Evolutionary conservation across 2,797 vertebrate species (phyloP).

Genomic region (Pogonophryne albipinna): DNA sequence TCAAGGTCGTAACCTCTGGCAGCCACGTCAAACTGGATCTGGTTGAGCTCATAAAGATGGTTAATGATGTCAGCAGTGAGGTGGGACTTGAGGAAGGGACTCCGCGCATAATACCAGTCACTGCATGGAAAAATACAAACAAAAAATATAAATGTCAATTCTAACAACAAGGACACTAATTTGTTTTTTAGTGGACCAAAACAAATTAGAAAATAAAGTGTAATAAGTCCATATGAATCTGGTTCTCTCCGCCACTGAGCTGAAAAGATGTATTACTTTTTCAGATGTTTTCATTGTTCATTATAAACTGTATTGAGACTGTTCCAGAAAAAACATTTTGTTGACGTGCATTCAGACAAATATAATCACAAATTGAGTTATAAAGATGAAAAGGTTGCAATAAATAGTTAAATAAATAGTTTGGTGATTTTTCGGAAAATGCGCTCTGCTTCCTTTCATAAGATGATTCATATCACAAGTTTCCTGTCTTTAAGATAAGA

Average conservation of each 20-base stretch:
- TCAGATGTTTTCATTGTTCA: background rate
- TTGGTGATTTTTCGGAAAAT: background rate
- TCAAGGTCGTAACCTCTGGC: slow-evolving; percentile 96
- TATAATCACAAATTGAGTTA: background rate
- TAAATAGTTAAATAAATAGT: background rate
- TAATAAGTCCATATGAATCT: background rate
- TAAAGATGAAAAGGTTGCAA: background rate
- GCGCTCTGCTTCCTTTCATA: background rate
- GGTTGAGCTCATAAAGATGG: slow-evolving; percentile 95
- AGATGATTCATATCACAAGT: background rate
- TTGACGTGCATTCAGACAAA: background rate
- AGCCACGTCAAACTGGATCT: slow-evolving; percentile 95
- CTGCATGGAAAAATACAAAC: slow-evolving; percentile 72
- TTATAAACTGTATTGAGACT: background rate
- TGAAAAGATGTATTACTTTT: background rate
- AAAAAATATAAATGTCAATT: slow-evolving; percentile 16
- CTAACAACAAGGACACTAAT: background rate
- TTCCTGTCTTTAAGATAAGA: background rate
- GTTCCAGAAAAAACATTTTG: background rate
- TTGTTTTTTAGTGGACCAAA: no score
- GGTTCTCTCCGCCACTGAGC: background rate
- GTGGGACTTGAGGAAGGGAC: slow-evolving; percentile 94
- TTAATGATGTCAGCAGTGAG: slow-evolving; percentile 93
- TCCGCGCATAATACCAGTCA: slow-evolving; percentile 97
- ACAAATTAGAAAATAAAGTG: no score